Percentiles rank a stretch among this genome's conserved stretches.
These are phyloP conservation scores for Alethe diademata DNA, from an alignment of 2,113 vertebrate species.

Conservation along the genomic window DNA sequence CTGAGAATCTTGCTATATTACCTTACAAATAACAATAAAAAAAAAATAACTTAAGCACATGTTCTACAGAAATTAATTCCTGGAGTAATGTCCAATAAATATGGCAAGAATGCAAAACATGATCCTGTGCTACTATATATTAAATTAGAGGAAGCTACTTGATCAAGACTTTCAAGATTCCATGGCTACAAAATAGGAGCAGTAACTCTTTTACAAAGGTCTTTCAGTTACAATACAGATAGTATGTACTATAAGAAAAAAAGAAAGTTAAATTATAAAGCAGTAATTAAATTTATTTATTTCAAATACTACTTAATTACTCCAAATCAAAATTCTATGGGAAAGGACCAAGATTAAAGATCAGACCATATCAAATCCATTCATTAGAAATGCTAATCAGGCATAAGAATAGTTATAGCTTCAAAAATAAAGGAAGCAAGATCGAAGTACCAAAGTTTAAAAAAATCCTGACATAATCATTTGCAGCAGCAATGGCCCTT, in stretches of 20 bases:
- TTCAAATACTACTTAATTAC: background rate
- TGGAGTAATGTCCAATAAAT: fast-evolving
- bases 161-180: background rate
- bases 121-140: background rate
- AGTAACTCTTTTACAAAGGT: background rate
- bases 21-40: background rate
- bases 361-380: background rate
- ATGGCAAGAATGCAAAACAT: background rate
- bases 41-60: background rate
- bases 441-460: background rate
- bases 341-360: background rate
- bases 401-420: background rate
- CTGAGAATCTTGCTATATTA: background rate
- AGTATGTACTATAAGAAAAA: background rate
- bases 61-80: background rate
- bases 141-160: background rate
- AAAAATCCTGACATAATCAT: background rate
- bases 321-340: background rate
- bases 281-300: background rate
- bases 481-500: background rate
- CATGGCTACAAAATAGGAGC: background rate
- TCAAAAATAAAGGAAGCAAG: background rate
- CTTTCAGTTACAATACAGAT: background rate
- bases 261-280: background rate
- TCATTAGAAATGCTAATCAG: background rate